Conservation (phyloP, 64 coral and sea anemone species). For the Montipora capricornis region DNA sequence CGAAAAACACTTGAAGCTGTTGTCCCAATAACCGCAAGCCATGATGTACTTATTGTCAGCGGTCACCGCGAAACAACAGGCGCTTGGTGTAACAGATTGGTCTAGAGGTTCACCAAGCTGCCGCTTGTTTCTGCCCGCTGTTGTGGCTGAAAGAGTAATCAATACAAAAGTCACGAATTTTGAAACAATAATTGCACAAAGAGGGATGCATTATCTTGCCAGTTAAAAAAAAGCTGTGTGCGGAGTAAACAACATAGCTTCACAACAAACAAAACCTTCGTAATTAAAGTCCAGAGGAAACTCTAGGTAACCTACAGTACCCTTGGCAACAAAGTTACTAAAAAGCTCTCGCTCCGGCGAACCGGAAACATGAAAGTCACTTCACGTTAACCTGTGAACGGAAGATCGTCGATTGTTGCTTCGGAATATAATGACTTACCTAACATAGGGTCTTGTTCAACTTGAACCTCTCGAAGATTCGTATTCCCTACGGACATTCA, state of each 20-base stretch:
- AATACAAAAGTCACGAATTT: neutral
- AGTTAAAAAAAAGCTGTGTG: too few species aligned
- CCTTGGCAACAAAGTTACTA: neutral
- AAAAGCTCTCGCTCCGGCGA: neutral
- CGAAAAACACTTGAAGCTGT: constrained; percentile 98
- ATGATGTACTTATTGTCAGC: constrained; percentile 90
- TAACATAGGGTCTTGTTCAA: constrained; percentile 93
- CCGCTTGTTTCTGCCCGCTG: constrained; percentile 77
- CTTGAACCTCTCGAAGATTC: constrained; percentile 80
- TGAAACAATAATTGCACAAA: neutral
- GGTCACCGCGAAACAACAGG: constrained; percentile 95
- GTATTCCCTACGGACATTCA: constrained; percentile 24
- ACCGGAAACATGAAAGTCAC: neutral
- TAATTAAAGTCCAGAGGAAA: too few species aligned
- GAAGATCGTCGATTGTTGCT: neutral
- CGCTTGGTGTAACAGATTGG: constrained; percentile 90
- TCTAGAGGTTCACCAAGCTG: constrained; percentile 96
- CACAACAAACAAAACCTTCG: too few species aligned
- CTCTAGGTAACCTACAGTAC: neutral
- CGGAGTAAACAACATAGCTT: too few species aligned
- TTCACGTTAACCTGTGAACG: neutral
- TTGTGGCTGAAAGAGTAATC: constrained; percentile 19
- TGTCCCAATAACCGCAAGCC: constrained; percentile 99
- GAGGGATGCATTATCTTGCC: too few species aligned
- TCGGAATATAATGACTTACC: constrained; percentile 29